These are phyloP conservation scores for Trachelipus rathkii DNA, from an alignment of 1,140 invertebrate genomes.

Conservation along the genomic window DNA sequence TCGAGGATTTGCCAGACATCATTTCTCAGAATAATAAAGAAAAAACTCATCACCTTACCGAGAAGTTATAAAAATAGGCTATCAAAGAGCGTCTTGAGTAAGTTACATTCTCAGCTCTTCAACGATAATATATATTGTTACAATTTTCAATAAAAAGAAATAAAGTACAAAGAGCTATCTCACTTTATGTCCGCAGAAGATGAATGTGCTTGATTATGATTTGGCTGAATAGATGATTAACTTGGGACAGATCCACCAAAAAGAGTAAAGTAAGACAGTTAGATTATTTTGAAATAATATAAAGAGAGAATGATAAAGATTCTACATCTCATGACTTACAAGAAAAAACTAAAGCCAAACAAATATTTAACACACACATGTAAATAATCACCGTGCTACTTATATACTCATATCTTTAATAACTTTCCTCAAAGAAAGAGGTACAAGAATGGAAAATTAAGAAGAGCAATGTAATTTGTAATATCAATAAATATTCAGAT, in stretches of 20 bases:
- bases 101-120: constrained; percentile 18
- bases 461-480: no score
- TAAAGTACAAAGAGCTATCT: constrained; percentile 31
- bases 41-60: constrained; percentile 31
- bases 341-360: not conserved
- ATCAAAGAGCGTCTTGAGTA: constrained; percentile 30
- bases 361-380: not conserved
- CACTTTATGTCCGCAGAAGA: constrained; percentile 24
- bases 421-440: no score
- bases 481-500: no score
- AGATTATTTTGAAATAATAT: constrained; percentile 35
- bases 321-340: not conserved
- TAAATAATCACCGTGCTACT: not conserved
- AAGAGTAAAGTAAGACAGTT: constrained; percentile 33
- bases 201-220: constrained; percentile 46
- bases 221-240: constrained; percentile 51
- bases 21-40: constrained; percentile 20
- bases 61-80: constrained; percentile 28
- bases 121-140: constrained; percentile 10
- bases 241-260: constrained; percentile 35
- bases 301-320: constrained; percentile 35
- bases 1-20: not conserved
- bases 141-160: constrained; percentile 8
- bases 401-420: no score
- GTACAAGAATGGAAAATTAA: no score